Evolutionary conservation across 2,797 vertebrate genomes (phyloP), one percentile per base, ranked within the genome.

Genomic region (Falco novaeseelandiae): DNA sequence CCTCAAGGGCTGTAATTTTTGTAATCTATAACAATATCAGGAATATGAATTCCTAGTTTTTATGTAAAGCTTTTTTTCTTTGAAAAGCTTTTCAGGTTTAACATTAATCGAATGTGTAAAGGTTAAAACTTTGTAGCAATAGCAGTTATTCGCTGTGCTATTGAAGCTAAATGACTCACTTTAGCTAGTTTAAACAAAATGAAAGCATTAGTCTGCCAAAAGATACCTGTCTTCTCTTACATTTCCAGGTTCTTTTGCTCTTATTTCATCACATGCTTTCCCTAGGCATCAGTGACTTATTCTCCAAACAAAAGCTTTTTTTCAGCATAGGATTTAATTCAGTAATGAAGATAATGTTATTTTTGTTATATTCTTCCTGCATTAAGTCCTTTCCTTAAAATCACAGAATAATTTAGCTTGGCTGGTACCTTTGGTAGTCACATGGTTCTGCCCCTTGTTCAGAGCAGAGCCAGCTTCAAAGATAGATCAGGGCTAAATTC

Each of bases 151-250:
- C 72, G 52, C 51, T 81, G 32, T 83, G 51, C 66, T 89, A 9
- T 58, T 92, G 72, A 93, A 96, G 83, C 21, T 65, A 67, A 78
- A 69, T 95, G 91, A 86, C 66, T 90, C 77, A 65, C 73, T 95
- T 95, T 32, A 94, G 49, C 42, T 90, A 65, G 69, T 88, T 94
- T 82, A 90, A 95, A 93, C 80, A 91, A 94, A 95, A 90, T 71
- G 81, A 91, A 66, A 87, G 32, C 48, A 58, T 84, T 93, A 88
- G 49, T 66, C 62, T 86, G n/a, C 76, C 90, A 73, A 38, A 93
- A 94, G 51, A 49, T 48, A 70, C 72, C 38, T 62, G 10, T 89
- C 46, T 86, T 86, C 72, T 83, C 32, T n/a, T 52, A 80, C 55
- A 36, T 78, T 67, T 83, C 17, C 12, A 36, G 44, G 27, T 77